Evolutionary conservation across 2,888 invertebrate species (phyloP).

Genomic region (Operophtera brumata): DNA sequence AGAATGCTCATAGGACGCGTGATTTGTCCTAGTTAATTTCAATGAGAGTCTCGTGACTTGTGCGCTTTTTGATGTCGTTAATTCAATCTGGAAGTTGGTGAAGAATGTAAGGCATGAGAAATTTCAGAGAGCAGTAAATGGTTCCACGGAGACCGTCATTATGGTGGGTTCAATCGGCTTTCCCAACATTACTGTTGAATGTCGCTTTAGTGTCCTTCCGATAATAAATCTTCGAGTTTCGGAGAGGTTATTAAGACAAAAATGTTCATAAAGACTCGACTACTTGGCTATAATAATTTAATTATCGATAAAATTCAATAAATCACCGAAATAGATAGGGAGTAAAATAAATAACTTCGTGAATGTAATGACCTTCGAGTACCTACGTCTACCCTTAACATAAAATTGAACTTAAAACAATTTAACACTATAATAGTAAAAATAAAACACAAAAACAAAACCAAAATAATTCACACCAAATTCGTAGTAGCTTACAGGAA

Average conservation of each 20-base stretch:
- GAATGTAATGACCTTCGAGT: background rate
- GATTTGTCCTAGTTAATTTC: conserved; percentile 64
- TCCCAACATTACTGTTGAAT: conserved; percentile 59
- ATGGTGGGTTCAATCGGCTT: conserved; percentile 61
- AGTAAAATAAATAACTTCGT: conserved; percentile 15
- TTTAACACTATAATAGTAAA: no score
- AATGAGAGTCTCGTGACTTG: conserved; percentile 55
- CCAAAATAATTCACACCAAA: no score
- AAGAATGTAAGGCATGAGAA: conserved; percentile 65
- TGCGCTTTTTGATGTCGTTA: conserved; percentile 67
- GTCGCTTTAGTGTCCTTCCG: conserved; percentile 58
- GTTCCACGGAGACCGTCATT: conserved; percentile 63
- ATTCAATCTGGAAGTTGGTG: conserved; percentile 59
- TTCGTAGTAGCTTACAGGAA: no score
- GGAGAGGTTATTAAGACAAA: conserved; percentile 49
- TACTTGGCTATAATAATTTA: conserved; percentile 29
- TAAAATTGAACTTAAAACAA: no score
- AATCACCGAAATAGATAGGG: conserved; percentile 11
- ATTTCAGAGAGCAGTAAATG: conserved; percentile 64
- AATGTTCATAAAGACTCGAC: conserved; percentile 40
- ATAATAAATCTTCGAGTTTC: conserved; percentile 58
- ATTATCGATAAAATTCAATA: conserved; percentile 30
- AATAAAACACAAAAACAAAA: no score
- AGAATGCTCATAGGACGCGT: conserved; percentile 58
- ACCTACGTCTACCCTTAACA: conserved; percentile 1